A percentile compares a stretch with the other conserved stretches of the same genome.
phyloP scores from a whole-genome alignment of 2,113 vertebrate genomes.

The Fulmarus glacialis region DNA sequence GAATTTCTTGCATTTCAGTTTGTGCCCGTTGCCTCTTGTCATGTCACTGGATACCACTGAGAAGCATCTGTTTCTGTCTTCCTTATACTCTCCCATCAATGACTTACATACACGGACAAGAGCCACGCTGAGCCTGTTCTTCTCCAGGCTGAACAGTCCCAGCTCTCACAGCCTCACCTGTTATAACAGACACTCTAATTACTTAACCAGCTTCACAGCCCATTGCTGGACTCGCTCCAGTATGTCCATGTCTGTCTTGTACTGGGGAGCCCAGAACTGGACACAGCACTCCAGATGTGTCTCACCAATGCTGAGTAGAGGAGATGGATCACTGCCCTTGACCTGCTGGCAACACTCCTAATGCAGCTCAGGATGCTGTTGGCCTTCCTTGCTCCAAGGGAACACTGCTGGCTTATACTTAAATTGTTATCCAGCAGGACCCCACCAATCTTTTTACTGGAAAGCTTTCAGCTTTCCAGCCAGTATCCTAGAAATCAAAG shows the following conservation, averaged over 20 bases:
- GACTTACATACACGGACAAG: accelerated
- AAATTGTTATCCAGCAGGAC: not conserved
- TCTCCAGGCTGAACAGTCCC: not conserved
- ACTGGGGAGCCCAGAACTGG: not conserved
- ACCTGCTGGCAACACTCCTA: not conserved
- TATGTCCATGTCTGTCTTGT: not conserved
- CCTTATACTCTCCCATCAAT: not conserved
- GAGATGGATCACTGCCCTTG: not conserved
- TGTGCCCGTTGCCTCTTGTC: not conserved
- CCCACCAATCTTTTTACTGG: not conserved
- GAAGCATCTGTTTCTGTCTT: not conserved
- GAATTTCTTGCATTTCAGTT: not conserved
- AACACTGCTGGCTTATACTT: not conserved
- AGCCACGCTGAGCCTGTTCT: not conserved
- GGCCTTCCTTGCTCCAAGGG: accelerated
- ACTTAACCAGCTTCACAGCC: not conserved
- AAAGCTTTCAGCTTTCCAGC: not conserved
- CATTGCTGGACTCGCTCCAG: not conserved
- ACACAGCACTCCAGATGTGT: not conserved
- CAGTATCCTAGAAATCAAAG: not conserved
- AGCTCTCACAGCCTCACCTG: not conserved
- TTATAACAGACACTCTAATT: not conserved
- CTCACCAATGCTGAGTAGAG: not conserved
- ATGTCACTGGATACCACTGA: not conserved
- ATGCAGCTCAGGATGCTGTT: not conserved